Conservation (phyloP, 1,140 invertebrate genomes). For the Helicoverpa zea region DNA sequence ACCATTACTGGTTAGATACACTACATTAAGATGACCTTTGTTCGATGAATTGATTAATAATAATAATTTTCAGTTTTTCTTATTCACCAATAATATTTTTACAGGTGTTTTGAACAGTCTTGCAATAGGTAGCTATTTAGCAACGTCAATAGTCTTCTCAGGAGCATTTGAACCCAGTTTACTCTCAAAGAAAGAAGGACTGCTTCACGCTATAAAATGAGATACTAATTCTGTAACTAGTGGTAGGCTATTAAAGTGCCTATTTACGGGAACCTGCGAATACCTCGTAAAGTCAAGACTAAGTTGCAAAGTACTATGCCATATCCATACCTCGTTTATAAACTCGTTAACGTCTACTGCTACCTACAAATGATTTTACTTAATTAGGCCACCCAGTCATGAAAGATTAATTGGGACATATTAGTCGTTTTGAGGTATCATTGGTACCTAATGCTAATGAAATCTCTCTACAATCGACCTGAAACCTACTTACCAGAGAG, state of each 20-base stretch:
- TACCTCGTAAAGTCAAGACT: slow-evolving; percentile 1
- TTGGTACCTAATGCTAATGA: too few species aligned
- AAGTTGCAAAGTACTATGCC: neutral
- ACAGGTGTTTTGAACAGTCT: too few species aligned
- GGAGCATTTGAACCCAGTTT: neutral
- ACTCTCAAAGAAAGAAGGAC: neutral
- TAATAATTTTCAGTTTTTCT: too few species aligned
- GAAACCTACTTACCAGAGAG: too few species aligned
- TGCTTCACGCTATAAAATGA: neutral
- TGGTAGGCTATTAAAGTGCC: neutral
- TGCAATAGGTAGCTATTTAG: too few species aligned
- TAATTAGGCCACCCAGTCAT: too few species aligned
- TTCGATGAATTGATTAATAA: too few species aligned
- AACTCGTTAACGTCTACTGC: neutral
- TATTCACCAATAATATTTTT: too few species aligned
- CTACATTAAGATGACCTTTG: neutral
- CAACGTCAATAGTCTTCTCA: too few species aligned
- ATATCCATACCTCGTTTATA: neutral
- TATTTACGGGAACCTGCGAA: neutral
- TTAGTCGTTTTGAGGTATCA: too few species aligned
- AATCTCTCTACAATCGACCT: too few species aligned
- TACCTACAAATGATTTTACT: neutral
- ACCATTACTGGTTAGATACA: slow-evolving; percentile 59
- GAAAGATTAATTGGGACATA: too few species aligned
- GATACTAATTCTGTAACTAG: neutral